Percentiles rank a stretch among this genome's conserved stretches.
Conservation (phyloP, 2,888 invertebrate genomes). For the Drosophila longiperda region DNA sequence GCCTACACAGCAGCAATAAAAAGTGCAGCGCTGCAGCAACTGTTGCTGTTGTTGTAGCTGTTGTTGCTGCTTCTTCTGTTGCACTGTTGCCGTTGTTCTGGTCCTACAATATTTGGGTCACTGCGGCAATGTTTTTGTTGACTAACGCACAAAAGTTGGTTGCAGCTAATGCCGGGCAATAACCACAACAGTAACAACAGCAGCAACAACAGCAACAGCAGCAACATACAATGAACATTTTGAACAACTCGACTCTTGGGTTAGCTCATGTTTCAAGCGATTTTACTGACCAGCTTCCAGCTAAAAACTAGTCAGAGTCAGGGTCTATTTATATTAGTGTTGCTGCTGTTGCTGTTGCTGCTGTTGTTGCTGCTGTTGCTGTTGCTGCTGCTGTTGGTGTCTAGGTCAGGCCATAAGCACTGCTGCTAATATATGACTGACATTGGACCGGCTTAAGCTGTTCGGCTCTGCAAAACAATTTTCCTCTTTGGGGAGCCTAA, state of each 20-base stretch:
- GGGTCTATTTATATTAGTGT: background rate
- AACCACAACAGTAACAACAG: conserved; percentile 3
- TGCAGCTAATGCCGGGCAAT: conserved; percentile 35
- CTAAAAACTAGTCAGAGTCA: conserved; percentile 2
- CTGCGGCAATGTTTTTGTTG: conserved; percentile 77
- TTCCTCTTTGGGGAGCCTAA: background rate
- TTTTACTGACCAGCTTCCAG: conserved; percentile 40
- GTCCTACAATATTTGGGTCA: conserved; percentile 71
- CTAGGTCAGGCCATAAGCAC: conserved; percentile 12
- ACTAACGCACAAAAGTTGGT: conserved; percentile 57
- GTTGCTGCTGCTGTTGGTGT: background rate
- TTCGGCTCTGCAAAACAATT: background rate
- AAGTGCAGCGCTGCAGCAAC: conserved; percentile 61
- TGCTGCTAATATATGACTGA: background rate
- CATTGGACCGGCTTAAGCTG: conserved; percentile 3
- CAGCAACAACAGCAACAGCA: background rate
- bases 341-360: background rate
- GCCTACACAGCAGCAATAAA: conserved; percentile 55
- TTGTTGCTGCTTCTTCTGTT: conserved; percentile 26
- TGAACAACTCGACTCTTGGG: conserved; percentile 10
- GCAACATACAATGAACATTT: conserved; percentile 1
- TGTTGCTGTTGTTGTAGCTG: conserved; percentile 24
- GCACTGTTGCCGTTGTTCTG: conserved; percentile 57
- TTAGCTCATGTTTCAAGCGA: conserved; percentile 28
- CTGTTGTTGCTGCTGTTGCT: background rate